A percentile compares a stretch with the other conserved stretches of the same genome.
These are phyloP conservation scores for Ochotona princeps DNA, from an alignment of 2,113 vertebrate genomes.

Conservation along the genomic window DNA sequence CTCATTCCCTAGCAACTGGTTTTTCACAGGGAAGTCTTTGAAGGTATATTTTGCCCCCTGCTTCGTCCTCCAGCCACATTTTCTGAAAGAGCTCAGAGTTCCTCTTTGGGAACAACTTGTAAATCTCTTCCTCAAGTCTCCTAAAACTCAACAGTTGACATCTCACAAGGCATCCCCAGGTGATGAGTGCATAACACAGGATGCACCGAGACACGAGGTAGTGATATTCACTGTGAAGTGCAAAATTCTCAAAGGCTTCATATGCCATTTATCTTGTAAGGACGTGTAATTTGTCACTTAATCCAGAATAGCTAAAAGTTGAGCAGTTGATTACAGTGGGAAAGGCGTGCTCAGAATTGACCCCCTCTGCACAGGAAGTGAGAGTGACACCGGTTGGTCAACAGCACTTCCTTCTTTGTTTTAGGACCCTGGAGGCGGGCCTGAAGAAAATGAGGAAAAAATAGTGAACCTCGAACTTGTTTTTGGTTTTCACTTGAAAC, in stretches of 20 bases:
- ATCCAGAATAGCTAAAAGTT: constrained; percentile 15
- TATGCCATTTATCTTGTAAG: neutral
- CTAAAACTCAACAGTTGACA: neutral
- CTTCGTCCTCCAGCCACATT: neutral
- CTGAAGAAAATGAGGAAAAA: constrained; percentile 91
- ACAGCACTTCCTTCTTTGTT: constrained; percentile 59
- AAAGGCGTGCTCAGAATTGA: neutral
- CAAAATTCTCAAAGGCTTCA: constrained; percentile 12
- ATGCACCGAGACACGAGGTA: neutral
- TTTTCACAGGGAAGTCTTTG: neutral
- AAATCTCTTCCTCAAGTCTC: neutral
- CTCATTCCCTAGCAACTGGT: neutral
- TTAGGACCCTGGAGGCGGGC: constrained; percentile 90
- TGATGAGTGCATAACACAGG: neutral
- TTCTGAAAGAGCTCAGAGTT: neutral
- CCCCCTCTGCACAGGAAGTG: neutral
- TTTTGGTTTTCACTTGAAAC: constrained; percentile 98
- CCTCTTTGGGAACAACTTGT: neutral
- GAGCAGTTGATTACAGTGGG: neutral
- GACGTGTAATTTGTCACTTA: neutral
- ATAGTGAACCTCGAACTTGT: constrained; percentile 95
- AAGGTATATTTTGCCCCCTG: neutral
- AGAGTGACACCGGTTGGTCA: neutral
- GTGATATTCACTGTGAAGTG: neutral
- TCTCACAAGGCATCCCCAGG: neutral